Evolutionary conservation across 2,797 vertebrate species (phyloP).

Genomic region (Triplophysa yarkandensis): DNA sequence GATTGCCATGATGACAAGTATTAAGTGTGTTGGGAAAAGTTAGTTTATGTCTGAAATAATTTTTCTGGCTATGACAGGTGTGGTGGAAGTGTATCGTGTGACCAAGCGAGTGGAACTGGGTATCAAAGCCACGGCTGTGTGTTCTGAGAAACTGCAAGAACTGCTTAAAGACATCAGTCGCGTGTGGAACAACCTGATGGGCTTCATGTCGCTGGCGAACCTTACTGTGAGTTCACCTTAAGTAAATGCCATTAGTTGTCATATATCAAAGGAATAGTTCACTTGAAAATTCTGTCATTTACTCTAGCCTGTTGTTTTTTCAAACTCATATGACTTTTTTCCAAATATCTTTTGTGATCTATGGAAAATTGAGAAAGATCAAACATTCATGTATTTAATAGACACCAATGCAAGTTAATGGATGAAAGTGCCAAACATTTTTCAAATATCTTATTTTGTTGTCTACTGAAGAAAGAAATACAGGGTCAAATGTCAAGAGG

Average conservation of each 20-base stretch:
- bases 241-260: background rate
- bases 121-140: slow-evolving; percentile 95
- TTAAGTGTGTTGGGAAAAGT: background rate
- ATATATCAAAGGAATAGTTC: too few relatives aligned
- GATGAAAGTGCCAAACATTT: too few relatives aligned
- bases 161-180: slow-evolving; percentile 94
- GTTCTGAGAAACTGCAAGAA: slow-evolving; percentile 94
- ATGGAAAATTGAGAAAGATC: too few relatives aligned
- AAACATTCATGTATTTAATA: too few relatives aligned
- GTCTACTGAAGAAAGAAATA: too few relatives aligned
- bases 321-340: too few relatives aligned
- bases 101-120: slow-evolving; percentile 94
- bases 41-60: background rate
- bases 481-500: too few relatives aligned
- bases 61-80: slow-evolving; percentile 73
- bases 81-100: slow-evolving; percentile 96
- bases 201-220: slow-evolving; percentile 97
- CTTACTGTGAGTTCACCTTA: slow-evolving; percentile 79
- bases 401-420: too few relatives aligned
- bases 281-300: too few relatives aligned
- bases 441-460: too few relatives aligned
- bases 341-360: too few relatives aligned
- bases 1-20: background rate
- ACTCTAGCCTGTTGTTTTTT: too few relatives aligned
- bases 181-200: slow-evolving; percentile 96